Percentiles rank a stretch among this genome's conserved stretches.
Evolutionary conservation across 1,140 invertebrate species (phyloP).

Genomic region (Piezodorus guildinii): DNA sequence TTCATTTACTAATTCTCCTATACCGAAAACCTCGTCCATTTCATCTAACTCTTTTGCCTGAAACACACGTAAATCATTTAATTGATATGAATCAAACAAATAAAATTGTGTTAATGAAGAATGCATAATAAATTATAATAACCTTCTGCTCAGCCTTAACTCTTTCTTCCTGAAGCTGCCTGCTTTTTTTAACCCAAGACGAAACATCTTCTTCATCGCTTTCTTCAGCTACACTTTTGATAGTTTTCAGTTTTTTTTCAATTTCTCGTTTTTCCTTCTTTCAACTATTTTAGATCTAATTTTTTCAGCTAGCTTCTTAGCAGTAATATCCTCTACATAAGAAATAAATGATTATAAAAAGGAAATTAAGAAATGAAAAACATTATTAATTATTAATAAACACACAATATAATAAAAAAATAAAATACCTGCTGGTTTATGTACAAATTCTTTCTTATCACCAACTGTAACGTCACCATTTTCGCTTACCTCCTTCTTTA

Average conservation of each 20-base stretch:
- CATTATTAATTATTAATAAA: not conserved
- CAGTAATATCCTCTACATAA: slow-evolving; percentile 25
- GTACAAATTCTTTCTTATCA: slow-evolving; percentile 81
- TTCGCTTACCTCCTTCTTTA: slow-evolving; percentile 4
- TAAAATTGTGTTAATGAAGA: too few species aligned
- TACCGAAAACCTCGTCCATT: slow-evolving; percentile 89
- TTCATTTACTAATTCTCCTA: slow-evolving; percentile 67
- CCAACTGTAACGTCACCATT: slow-evolving; percentile 22
- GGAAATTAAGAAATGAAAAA: slow-evolving; percentile 8
- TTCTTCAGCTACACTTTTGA: slow-evolving; percentile 59
- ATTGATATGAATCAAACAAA: not conserved
- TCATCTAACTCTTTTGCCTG: slow-evolving; percentile 87
- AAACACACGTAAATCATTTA: not conserved
- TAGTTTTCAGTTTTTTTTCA: slow-evolving; percentile 53
- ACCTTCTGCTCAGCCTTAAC: slow-evolving; percentile 71
- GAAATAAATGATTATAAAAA: slow-evolving; percentile 19
- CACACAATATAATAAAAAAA: not conserved
- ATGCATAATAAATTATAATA: slow-evolving; percentile 26
- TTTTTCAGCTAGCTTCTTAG: slow-evolving; percentile 63
- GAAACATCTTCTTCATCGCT: slow-evolving; percentile 51
- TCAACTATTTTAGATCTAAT: slow-evolving; percentile 66
- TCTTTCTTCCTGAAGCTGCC: slow-evolving; percentile 66
- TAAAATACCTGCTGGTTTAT: slow-evolving; percentile 62
- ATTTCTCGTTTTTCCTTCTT: slow-evolving; percentile 70
- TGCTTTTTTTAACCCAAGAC: slow-evolving; percentile 73